Percentiles rank a stretch among this genome's conserved stretches.
Conservation (phyloP, 2,888 invertebrate genomes). For the Melanostoma scalare region DNA sequence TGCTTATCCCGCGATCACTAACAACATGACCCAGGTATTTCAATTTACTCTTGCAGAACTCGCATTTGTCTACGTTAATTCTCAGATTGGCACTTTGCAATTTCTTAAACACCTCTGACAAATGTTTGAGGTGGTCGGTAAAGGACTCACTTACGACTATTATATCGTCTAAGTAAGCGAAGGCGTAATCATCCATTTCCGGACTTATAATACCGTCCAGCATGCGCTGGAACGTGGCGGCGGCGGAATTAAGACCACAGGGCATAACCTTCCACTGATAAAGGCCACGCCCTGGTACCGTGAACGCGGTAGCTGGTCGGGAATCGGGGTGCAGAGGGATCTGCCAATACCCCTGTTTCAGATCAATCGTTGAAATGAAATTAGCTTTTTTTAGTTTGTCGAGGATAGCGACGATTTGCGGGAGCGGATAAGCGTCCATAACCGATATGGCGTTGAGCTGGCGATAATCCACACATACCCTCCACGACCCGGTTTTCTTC, state of each 20-base stretch:
- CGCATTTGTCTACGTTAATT: slow-evolving; percentile 6
- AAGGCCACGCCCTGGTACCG: background rate
- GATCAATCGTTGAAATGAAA: background rate
- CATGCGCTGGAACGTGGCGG: background rate
- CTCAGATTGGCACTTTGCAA: background rate
- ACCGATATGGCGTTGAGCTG: background rate
- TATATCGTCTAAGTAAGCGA: slow-evolving; percentile 25
- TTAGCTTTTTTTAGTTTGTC: background rate
- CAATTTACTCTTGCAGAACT: slow-evolving; percentile 11
- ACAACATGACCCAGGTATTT: slow-evolving; percentile 45
- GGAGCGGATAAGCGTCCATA: slow-evolving; percentile 17
- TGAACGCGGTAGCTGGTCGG: background rate
- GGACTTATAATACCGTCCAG: slow-evolving; percentile 3
- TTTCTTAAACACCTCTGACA: background rate
- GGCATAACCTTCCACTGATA: slow-evolving; percentile 32
- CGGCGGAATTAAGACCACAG: slow-evolving; percentile 6
- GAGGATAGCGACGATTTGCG: background rate
- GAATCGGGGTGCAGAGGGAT: slow-evolving; percentile 1
- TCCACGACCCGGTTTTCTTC: slow-evolving; percentile 50
- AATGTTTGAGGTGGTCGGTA: background rate
- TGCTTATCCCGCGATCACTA: slow-evolving; percentile 13
- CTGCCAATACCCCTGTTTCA: background rate
- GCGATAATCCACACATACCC: slow-evolving; percentile 37
- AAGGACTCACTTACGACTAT: background rate
- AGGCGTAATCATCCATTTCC: background rate